Evolutionary conservation across 2,888 invertebrate species (phyloP).

Genomic region (Apodemia zela): DNA sequence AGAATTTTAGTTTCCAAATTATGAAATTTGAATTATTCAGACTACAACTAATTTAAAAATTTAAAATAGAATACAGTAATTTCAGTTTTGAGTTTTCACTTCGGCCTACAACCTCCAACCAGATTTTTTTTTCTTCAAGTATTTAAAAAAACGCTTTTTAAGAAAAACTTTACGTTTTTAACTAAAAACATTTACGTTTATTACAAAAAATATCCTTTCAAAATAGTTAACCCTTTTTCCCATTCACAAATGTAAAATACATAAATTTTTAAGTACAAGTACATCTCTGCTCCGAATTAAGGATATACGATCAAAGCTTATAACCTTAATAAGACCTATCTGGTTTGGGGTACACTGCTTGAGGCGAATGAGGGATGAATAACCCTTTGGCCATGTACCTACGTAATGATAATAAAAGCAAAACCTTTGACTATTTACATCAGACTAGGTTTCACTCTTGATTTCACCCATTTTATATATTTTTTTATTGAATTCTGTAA

Average conservation of each 20-base stretch:
- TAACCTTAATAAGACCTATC: neutral
- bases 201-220: neutral
- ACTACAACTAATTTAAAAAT: no score
- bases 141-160: no score
- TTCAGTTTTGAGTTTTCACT: no score
- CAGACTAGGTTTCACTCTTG: neutral
- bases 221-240: neutral
- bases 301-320: conserved; percentile 1
- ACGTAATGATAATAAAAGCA: neutral
- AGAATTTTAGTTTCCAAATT: no score
- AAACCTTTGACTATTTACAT: neutral
- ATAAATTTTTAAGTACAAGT: neutral
- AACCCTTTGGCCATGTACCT: neutral
- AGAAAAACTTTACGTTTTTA: no score
- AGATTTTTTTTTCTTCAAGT: no score
- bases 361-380: neutral
- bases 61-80: no score
- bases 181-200: neutral
- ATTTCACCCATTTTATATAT: neutral
- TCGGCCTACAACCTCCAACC: no score
- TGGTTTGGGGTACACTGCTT: neutral
- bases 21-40: no score
- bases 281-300: neutral
- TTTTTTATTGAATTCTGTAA: neutral
- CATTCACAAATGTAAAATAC: neutral